Evolutionary conservation across 2,797 vertebrate species (phyloP).

Genomic region (Xyrichtys novacula): DNA sequence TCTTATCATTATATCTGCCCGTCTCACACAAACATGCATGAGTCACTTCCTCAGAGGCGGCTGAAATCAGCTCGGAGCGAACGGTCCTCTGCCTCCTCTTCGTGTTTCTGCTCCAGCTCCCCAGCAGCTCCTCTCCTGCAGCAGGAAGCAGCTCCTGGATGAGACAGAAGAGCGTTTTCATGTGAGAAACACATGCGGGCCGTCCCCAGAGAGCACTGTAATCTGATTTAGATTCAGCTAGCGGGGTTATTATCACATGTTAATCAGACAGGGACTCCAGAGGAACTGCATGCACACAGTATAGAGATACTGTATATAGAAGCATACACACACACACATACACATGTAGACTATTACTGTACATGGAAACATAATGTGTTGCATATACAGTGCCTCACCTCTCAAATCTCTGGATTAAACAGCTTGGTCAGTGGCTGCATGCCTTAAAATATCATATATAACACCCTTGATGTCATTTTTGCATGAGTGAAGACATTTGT

Average conservation of each 20-base stretch:
- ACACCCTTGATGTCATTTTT: too few species aligned
- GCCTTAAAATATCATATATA: too few species aligned
- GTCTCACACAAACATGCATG: constrained; percentile 41
- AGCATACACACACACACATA: background rate
- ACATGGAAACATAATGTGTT: background rate
- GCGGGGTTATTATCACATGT: constrained; percentile 66
- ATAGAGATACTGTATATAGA: constrained; percentile 39
- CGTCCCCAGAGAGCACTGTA: constrained; percentile 51
- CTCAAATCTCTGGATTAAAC: too few species aligned
- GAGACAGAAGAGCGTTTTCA: constrained; percentile 54
- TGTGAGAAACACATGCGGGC: constrained; percentile 58
- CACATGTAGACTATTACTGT: background rate
- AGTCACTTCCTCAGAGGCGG: constrained; percentile 35
- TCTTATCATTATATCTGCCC: constrained; percentile 33
- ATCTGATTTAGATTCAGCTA: constrained; percentile 77
- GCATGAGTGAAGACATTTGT: too few species aligned
- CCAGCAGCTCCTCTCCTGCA: constrained; percentile 32
- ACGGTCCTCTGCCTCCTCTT: constrained; percentile 10
- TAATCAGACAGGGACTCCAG: constrained; percentile 50
- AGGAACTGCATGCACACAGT: constrained; percentile 33
- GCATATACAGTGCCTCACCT: too few species aligned
- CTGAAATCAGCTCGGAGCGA: constrained; percentile 26
- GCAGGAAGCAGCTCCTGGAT: constrained; percentile 37
- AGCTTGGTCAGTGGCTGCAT: too few species aligned
- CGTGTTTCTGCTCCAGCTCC: constrained; percentile 32